Base-by-base conservation (phyloP, 2,113 vertebrate species). In the Cephalopholis sonnerati region DNA sequence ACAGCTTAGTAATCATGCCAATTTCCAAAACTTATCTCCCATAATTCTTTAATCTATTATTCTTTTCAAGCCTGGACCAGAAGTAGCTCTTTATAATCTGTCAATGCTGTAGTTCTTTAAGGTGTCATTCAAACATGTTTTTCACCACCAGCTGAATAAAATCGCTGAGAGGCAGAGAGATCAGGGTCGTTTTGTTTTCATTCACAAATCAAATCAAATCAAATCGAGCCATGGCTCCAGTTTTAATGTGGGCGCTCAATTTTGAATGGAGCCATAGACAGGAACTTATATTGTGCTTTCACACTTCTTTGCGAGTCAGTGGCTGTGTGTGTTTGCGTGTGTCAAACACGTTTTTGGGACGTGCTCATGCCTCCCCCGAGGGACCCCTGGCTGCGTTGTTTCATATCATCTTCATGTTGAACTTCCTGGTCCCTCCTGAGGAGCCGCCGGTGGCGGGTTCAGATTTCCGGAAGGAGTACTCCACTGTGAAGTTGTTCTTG, bases 371-470 rank as follows among this genome's bases (percentile, higher is more conserved):
- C 89, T 95, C 95, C 93, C 95, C 95, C 72, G 80, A 84, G 41
- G 87, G 92, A 91, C 94, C 95, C 95, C 95, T 96, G 95, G 95
- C 95, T 96, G 95, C 95, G 94, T 96, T 91, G 94, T 90, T 90
- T 99, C 96, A 99, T 92, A 99, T 99, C 98, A 99, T 99, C 90
- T 99, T 99, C 98, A 99, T 99, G 86, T 99, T 99, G 95, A 99
- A 99, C 92, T 99, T 99, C 87, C 98, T 96, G 50, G 97, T 95
- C 25, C 97, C 97, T 55, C 98, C 97, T 10, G 97, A 96, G 74
- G 96, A 93, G 0, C 96, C 82, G 2, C 96, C 95, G 0, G 96
- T 93, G 9, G 93, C 79, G 1, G 97, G 97, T 0, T 99, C 98
- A 18, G 96, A 96, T 94, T 99, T 99, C 82, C 98, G 96, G 95